phyloP scores from a whole-genome alignment of 2,797 vertebrate genomes.

The Alca torda region DNA sequence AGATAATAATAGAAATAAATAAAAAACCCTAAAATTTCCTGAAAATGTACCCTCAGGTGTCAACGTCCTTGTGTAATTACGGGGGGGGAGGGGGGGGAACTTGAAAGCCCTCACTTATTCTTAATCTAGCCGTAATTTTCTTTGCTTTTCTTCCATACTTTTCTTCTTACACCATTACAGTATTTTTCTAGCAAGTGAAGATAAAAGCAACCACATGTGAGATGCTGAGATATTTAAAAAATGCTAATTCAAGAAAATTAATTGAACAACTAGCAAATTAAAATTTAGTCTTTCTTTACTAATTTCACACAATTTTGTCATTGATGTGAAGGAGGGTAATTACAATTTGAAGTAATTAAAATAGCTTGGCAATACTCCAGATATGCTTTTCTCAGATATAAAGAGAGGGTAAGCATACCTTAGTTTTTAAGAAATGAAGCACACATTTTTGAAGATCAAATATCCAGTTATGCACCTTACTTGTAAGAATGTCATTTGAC shows the following conservation, averaged over 20 bases:
- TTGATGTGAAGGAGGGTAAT: neutral
- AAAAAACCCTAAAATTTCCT: neutral
- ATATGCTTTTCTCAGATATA: neutral
- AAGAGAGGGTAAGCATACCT: neutral
- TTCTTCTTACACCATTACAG: neutral
- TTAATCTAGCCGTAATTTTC: neutral
- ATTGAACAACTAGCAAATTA: neutral
- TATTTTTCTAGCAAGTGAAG: neutral
- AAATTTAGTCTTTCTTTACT: neutral
- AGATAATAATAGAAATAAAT: neutral
- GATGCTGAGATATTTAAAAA: neutral
- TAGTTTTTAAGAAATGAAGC: neutral
- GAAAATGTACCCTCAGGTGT: neutral
- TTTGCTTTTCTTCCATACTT: neutral
- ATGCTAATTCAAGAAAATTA: neutral
- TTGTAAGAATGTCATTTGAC: neutral
- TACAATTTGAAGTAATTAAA: neutral
- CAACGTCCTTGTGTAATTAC: neutral
- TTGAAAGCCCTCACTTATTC: neutral
- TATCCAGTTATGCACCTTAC: neutral
- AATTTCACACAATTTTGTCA: neutral
- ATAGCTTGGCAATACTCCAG: neutral
- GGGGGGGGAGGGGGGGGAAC: rapidly evolving
- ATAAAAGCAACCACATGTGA: neutral
- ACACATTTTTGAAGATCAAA: neutral